Base-by-base conservation (phyloP, 2,797 vertebrate species). In the Mastacembelus armatus region DNA sequence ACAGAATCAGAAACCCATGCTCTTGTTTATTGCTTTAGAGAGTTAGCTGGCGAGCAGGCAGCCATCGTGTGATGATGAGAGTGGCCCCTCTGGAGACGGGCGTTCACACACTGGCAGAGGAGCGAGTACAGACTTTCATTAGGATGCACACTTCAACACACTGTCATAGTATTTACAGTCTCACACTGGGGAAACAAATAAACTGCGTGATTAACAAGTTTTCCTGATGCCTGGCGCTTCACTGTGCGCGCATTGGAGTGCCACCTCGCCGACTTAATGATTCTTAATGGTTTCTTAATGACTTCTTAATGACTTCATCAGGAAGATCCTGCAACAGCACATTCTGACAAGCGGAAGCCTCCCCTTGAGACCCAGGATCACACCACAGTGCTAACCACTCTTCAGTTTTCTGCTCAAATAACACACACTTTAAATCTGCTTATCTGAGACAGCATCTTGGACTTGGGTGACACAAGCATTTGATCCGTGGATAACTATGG, bases 281-380 rank as follows among this genome's bases (percentile, higher is more conserved):
- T 88, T 93, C 92, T 91, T 94, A 94, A 94, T 93, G 93, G 88
- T 86, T 92, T 94, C 91, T 92, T 93, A 94, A 94, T 88, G 92
- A 92, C 90, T 93, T 92, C 91, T 92, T 94, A 94, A 94, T 91
- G 92, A 93, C 91, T 94, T 93, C 91, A 93, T 93, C 91, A 92
- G 85, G 86, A 92, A 89, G 89, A 92, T 92, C 90, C 89, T 91
- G 88, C 91, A 85, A 88, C 89, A 66, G 89, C 88, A 89, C 81
- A 90, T 85, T 88, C 91, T 89, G 87, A 88, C 87, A 86, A 81
- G 86, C 73, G 47, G 86, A 84, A 82, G 84, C 68, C 85, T 74
- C 88, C 89, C 88, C 89, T 38, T 3, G 89, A 92, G 92, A 89
- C 78, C 84, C 67, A 2, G 84, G 86, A 88, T 91, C 86, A 90